Base-by-base conservation (phyloP, 2,797 vertebrate species). In the Salarias fasciatus region DNA sequence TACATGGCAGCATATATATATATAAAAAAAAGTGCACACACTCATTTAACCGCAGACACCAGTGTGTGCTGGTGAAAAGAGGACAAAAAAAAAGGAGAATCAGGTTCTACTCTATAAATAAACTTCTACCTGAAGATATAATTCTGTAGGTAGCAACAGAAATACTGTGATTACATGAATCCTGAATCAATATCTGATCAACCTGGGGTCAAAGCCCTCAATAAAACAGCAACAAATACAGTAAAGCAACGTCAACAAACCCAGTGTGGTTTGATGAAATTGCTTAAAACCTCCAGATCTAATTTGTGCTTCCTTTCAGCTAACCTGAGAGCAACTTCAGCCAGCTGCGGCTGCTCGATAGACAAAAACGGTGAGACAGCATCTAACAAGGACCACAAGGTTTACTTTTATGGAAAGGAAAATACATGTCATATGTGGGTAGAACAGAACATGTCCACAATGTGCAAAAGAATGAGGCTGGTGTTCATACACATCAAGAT, bases 391-490 rank as follows among this genome's bases (percentile, higher is more conserved):
- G 80, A 72, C 50, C 13, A 29, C 52, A 52, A 52, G 45, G 55
- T 53, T 12, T 46, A 28, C 56, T 66, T 54, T 67, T 18, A 56
- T 73, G 33, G 33, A 76, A 58, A 49, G 8, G 56, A 74, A 77
- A 58, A 57, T 18, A 77, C 52, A 77, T 49, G 65, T 72, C 43
- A 57, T 49, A 64, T 45, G 63, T 59, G 60, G 66, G 72, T 51
- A 58, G 38, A 86, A 85, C 49, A 81, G 52, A 82, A 80, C 67
- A 85, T 35, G 65, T 84, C 35, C 59, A 86, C 29, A 64, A 75
- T 67, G 73, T 84, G 77, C 77, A 88, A 84, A 59, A 67, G 37
- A 71, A 84, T 63, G 69, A 50, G 54, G 58, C 64, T 66, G 63
- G 72, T 72, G 77, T 63, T 73, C 67, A 78, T 52, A 80, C 69